These are phyloP conservation scores for Amphilophus citrinellus DNA, from an alignment of 2,113 vertebrate species.

Conservation along the genomic window DNA sequence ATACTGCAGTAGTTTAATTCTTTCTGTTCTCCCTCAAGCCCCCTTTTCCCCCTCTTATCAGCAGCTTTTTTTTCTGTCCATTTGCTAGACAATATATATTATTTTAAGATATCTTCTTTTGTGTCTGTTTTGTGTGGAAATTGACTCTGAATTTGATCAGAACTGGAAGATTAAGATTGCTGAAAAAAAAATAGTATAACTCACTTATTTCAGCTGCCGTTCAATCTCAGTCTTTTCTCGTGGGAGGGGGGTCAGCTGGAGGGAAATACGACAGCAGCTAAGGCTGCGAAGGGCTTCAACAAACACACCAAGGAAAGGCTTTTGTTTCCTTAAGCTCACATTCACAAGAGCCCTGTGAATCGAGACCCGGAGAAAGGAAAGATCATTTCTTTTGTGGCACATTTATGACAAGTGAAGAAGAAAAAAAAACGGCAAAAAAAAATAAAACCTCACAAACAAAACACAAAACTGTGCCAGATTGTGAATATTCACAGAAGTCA, in stretches of 20 bases:
- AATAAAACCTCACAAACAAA: background rate
- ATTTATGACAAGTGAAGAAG: constrained; percentile 16
- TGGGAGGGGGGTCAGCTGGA: constrained; percentile 30
- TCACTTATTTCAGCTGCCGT: constrained; percentile 18
- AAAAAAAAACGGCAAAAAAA: background rate
- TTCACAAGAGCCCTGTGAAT: constrained; percentile 10
- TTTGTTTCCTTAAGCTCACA: constrained; percentile 34
- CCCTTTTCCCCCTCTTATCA: background rate
- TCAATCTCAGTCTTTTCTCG: constrained; percentile 10
- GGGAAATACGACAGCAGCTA: constrained; percentile 27
- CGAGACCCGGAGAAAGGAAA: constrained; percentile 10
- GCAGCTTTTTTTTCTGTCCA: constrained; percentile 6
- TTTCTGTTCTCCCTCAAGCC: background rate
- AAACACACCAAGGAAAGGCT: constrained; percentile 19
- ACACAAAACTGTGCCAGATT: constrained; percentile 27
- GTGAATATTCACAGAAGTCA: constrained; percentile 32
- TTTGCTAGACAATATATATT: background rate
- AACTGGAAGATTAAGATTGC: background rate
- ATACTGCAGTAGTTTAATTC: background rate
- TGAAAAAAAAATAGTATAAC: background rate
- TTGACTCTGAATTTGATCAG: constrained; percentile 34
- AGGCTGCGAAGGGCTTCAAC: constrained; percentile 5
- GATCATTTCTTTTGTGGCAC: constrained; percentile 17
- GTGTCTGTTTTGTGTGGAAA: constrained; percentile 23
- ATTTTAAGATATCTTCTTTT: background rate